Percentiles rank a stretch among this genome's conserved stretches.
These are phyloP conservation scores for Callithrix jacchus DNA, from an alignment of 2,113 vertebrate genomes.

Conservation along the genomic window DNA sequence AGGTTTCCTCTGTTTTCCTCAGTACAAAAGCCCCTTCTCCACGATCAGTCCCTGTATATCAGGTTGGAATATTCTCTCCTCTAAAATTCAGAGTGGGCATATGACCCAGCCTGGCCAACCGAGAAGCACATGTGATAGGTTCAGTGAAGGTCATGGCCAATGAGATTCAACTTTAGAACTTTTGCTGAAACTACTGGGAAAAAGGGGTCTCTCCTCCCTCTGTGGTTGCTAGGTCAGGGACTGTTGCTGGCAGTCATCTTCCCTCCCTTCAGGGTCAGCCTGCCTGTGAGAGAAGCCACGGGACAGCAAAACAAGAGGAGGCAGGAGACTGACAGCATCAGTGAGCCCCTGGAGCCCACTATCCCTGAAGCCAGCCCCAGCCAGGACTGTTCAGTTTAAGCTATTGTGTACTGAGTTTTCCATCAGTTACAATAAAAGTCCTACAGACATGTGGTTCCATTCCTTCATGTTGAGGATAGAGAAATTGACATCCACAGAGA, in stretches of 20 bases:
- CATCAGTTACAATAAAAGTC: too few species aligned
- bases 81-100: not conserved
- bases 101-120: not conserved
- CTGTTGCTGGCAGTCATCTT: not conserved
- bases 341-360: not conserved
- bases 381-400: not conserved
- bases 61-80: not conserved
- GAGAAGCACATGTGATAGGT: not conserved
- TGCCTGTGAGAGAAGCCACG: not conserved
- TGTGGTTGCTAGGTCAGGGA: not conserved
- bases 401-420: not conserved
- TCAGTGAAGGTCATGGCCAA: not conserved
- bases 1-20: too few species aligned
- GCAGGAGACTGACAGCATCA: not conserved
- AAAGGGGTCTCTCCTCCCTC: not conserved
- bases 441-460: not conserved
- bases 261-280: not conserved
- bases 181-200: not conserved
- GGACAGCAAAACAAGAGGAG: not conserved
- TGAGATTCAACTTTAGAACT: not conserved
- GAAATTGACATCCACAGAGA: not conserved
- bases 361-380: not conserved
- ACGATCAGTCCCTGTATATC: not conserved
- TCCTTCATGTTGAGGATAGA: not conserved
- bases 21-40: not conserved